A percentile compares a stretch with the other conserved stretches of the same genome.
phyloP scores from a whole-genome alignment of 2,113 vertebrate species.

The Forbesichthys papilliferus region DNA sequence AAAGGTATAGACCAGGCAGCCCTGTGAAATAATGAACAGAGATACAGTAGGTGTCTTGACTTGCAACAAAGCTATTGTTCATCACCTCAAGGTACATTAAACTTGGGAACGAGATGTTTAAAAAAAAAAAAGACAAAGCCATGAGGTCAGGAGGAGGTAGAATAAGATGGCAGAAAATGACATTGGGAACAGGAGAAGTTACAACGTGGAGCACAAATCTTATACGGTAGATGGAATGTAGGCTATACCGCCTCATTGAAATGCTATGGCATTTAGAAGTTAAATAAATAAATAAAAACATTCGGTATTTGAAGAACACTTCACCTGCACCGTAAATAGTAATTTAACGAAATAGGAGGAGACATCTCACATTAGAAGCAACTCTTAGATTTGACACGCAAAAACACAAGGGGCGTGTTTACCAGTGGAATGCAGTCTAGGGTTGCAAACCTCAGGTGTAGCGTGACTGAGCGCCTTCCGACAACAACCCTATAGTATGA shows the following conservation, averaged over 20 bases:
- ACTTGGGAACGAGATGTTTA: neutral
- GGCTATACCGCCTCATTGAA: neutral
- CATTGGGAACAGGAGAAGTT: neutral
- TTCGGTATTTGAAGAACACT: too few relatives aligned
- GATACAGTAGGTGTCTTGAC: conserved; percentile 43
- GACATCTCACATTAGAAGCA: too few relatives aligned
- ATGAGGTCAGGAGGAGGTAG: neutral
- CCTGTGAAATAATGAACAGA: conserved; percentile 27
- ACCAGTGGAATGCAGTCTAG: neutral
- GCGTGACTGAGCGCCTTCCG: neutral
- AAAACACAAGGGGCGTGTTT: neutral
- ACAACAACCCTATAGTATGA: neutral
- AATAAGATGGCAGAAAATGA: neutral
- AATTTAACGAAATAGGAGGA: too few relatives aligned
- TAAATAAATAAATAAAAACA: too few relatives aligned
- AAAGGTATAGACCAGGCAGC: conserved; percentile 3
- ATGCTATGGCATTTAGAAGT: too few relatives aligned
- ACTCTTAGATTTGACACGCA: neutral
- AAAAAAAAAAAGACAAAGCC: neutral
- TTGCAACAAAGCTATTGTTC: conserved; percentile 32
- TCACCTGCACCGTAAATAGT: too few relatives aligned
- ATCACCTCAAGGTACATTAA: conserved; percentile 16
- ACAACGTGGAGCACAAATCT: neutral
- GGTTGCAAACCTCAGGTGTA: neutral
- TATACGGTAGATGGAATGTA: neutral